Percentiles rank a stretch among this genome's conserved stretches.
Conservation (phyloP, 1,140 invertebrate genomes). For the Drosophila pachea region DNA sequence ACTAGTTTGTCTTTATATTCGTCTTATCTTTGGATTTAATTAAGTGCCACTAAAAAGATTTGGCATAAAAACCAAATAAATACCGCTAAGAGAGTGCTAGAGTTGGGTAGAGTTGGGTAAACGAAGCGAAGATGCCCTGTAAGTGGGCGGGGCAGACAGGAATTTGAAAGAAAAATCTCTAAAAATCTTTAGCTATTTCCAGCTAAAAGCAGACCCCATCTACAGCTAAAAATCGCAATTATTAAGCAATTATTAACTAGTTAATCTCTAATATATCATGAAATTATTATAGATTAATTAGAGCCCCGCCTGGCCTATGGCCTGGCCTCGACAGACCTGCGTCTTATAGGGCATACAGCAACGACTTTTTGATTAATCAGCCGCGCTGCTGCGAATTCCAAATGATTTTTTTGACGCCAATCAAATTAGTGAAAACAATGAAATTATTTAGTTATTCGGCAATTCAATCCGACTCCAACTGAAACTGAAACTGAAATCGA, state of each 20-base stretch:
- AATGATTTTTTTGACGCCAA: slow-evolving; percentile 63
- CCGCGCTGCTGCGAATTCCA: slow-evolving; percentile 35
- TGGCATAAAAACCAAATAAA: slow-evolving; percentile 22
- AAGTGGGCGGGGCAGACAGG: not conserved
- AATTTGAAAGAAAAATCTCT: not conserved
- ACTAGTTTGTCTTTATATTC: slow-evolving; percentile 38
- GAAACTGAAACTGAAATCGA: not conserved
- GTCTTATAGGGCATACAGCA: slow-evolving; percentile 16
- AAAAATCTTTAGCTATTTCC: too few relatives aligned
- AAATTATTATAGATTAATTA: too few relatives aligned
- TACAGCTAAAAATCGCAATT: too few relatives aligned
- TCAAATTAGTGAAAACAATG: slow-evolving; percentile 67
- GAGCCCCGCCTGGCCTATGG: too few relatives aligned
- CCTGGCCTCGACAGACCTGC: not conserved
- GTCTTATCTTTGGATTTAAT: slow-evolving; percentile 66
- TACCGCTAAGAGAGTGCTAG: not conserved
- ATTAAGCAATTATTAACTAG: too few relatives aligned
- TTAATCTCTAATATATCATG: too few relatives aligned
- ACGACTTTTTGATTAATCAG: slow-evolving; percentile 60
- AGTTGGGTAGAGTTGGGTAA: not conserved
- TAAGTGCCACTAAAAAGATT: slow-evolving; percentile 67
- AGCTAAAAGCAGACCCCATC: too few relatives aligned
- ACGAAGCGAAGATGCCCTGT: not conserved
- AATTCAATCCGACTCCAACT: not conserved
- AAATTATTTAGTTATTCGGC: slow-evolving; percentile 55